A percentile compares a stretch with the other conserved stretches of the same genome.
Conservation (phyloP, 2,113 vertebrate genomes). For the Archocentrus centrarchus region DNA sequence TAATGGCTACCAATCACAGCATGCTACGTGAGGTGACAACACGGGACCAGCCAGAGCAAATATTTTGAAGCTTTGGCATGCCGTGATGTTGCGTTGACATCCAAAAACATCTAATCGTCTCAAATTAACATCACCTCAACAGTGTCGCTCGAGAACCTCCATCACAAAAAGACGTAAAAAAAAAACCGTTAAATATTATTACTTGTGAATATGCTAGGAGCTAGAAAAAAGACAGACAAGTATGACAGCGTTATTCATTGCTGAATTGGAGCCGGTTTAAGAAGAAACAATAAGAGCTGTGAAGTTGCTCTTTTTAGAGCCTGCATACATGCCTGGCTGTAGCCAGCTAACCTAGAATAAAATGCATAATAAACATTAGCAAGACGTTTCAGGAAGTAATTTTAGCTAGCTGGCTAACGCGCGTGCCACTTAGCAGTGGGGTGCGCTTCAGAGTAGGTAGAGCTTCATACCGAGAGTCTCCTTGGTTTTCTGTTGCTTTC, state of each 20-base stretch:
- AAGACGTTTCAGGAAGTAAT: constrained; percentile 53
- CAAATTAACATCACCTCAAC: not conserved
- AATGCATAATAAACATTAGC: not conserved
- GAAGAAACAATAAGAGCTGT: not conserved
- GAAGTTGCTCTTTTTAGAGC: not conserved
- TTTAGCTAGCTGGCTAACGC: constrained; percentile 35
- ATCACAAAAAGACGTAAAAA: not conserved
- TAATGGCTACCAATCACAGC: constrained; percentile 9
- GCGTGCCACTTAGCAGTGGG: not conserved
- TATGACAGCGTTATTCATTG: not conserved
- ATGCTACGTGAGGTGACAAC: constrained; percentile 4
- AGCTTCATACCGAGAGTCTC: constrained; percentile 44
- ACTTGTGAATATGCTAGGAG: not conserved
- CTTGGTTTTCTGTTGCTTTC: constrained; percentile 42
- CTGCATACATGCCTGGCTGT: not conserved
- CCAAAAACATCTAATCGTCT: not conserved
- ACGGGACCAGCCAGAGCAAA: not conserved
- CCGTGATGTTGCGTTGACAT: not conserved
- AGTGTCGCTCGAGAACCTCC: not conserved
- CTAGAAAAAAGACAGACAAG: not conserved
- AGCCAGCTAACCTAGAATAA: not conserved
- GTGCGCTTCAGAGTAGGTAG: not conserved
- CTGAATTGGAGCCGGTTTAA: not conserved
- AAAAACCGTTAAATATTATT: not conserved
- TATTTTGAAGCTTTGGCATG: not conserved